phyloP scores from a whole-genome alignment of 2,113 vertebrate species.

The Hymenochirus boettgeri region DNA sequence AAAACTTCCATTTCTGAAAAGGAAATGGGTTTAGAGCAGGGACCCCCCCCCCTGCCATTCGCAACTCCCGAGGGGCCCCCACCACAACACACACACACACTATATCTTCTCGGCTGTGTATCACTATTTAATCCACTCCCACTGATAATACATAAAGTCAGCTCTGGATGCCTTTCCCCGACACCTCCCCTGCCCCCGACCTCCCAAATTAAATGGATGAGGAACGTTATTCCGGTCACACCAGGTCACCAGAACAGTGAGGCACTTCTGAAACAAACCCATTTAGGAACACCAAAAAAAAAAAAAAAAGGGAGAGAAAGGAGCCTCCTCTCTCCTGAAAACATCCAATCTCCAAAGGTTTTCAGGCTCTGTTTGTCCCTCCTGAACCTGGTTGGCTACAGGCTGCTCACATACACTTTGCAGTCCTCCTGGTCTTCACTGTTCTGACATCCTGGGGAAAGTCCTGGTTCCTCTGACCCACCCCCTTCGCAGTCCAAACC shows the following conservation, averaged over 20 bases:
- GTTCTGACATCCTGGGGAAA: conserved; percentile 67
- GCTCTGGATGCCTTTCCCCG: conserved; percentile 10
- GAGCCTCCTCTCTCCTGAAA: conserved; percentile 47
- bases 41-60: neutral
- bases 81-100: too few species aligned
- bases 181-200: conserved; percentile 49
- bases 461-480: conserved; percentile 70
- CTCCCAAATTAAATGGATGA: conserved; percentile 74
- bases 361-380: conserved; percentile 54
- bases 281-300: conserved; percentile 79
- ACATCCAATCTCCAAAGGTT: conserved; percentile 47
- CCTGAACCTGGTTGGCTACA: conserved; percentile 67
- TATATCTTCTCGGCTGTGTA: too few species aligned
- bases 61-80: too few species aligned
- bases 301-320: conserved; percentile 63
- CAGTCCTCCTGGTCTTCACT: conserved; percentile 77
- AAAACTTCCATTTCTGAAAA: too few species aligned
- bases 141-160: conserved; percentile 35
- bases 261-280: conserved; percentile 99
- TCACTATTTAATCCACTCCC: too few species aligned
- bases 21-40: too few species aligned
- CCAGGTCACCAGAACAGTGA: conserved; percentile 98
- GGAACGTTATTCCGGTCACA: conserved; percentile 81
- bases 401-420: conserved; percentile 87
- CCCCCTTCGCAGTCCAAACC: conserved; percentile 67